Evolutionary conservation across 2,888 invertebrate species (phyloP), one percentile per base, ranked within the genome.

Genomic region (Lobophora halterata): DNA sequence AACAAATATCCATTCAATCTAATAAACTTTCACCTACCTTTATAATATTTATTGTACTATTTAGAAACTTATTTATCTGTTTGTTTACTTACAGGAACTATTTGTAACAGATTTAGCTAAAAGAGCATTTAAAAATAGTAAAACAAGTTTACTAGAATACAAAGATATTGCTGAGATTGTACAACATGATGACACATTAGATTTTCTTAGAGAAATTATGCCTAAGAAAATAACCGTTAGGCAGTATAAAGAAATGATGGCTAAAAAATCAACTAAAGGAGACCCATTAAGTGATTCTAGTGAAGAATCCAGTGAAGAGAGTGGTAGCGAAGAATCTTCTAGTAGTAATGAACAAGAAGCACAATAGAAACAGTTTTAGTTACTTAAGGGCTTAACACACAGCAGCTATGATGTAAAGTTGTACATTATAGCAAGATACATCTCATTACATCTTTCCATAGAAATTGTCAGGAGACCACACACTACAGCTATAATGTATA

Each of bases 141-240:
- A 88, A 37, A 85, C 77, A 17, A 88, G 83, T 35, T 79, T 85
- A 36, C 58, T 93, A 19, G 92, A 92, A 49, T 94, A 94, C 63
- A 92, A 92, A 65, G 90, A 93, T 61, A 85, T 93, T 5, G 91
- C 93, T 0, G 90, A 93, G 41, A 89, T 93, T 0, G 93, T 93
- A 0, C 91, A 93, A 59, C 86, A 89, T 2, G 90, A 91, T 47
- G 91, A 91, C 27, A 90, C 89, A 0, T 82, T 93, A 52, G 92
- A 92, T 50, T 93, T 94, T 61, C 73, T 93, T 1, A 81, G 91
- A 46, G 93, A 93, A 71, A 93, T 93, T 46, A 90, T 93, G 85
- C 93, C 93, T 1, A 88, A 90, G 44, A 93, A 93, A 65, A 92
- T 93, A 27, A 92, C 93, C 0, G 92, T 93, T 0, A 79, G 85